Base-by-base conservation (phyloP, 2,888 invertebrate genomes). In the Xestobium rufovillosum region DNA sequence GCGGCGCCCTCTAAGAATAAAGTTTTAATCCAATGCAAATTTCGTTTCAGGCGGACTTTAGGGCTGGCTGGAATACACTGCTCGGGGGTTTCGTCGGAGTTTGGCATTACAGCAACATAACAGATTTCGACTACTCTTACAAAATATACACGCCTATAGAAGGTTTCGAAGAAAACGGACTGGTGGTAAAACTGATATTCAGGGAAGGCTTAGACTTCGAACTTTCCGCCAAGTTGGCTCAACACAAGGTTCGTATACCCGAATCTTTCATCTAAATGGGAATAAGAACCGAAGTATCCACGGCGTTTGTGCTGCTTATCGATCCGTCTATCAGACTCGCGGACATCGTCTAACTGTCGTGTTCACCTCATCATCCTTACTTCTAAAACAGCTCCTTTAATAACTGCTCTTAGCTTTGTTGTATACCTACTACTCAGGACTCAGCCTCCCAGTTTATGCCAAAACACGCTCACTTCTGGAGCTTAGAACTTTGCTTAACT, bases 81-180 rank as follows among this genome's bases (percentile, higher is more conserved):
- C 75, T 80, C 32, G 71, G 80, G 15, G 88, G 88, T 4, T 83
- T 87, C 59, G 77, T 79, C 1, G 87, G 86, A 26, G 78, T 83
- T 26, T 86, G 85, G 81, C 78, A 76, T 53, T 83, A 75, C 63
- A 68, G 70, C 62, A 72, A 73, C 31, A 58, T 78, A 11, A 73
- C 76, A 8, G 78, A 87, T 61, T 84, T 88, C 45, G 80, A 85
- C 44, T 86, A 87, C 60, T 73, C 81, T 1, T 85, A 83, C 60
- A 76, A 80, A 48, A 63, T 87, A 26, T 84, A 77, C 55, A 84
- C 86, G 0, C 88, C 88, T 0, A 61, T 88, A n/a, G 74, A 78
- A 50, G 80, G 80, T 3, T 80, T 85, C 46, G 78, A 84, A 53
- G 80, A 85, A 55, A 85, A 82, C 51, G 86, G 86, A 0, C 67